Percentiles rank a stretch among this genome's conserved stretches.
Conservation (phyloP, 2,113 vertebrate species). For the Chelonoidis abingdonii region DNA sequence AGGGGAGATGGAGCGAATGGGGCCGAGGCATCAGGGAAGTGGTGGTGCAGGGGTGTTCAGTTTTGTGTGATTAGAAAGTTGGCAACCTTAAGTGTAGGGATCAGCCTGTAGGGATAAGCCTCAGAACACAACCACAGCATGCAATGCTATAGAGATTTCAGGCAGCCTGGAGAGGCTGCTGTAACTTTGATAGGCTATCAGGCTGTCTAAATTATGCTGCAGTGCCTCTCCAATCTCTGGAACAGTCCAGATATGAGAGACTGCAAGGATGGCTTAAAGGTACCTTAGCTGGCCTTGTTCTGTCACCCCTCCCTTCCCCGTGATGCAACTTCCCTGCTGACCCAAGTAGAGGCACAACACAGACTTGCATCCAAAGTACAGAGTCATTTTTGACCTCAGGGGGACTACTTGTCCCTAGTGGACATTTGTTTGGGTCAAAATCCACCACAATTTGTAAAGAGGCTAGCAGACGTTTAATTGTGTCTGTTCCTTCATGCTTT, state of each 20-base stretch:
- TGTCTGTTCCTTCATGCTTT: neutral
- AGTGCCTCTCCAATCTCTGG: neutral
- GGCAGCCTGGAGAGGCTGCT: neutral
- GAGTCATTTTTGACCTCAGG: neutral
- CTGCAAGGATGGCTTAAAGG: neutral
- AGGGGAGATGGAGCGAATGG: too few relatives aligned
- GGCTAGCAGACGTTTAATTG: neutral
- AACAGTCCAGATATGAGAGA: neutral
- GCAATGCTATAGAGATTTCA: neutral
- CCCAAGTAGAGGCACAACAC: neutral
- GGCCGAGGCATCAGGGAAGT: too few relatives aligned
- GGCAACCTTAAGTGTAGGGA: neutral
- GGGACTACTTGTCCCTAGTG: neutral
- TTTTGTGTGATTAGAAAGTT: too few relatives aligned
- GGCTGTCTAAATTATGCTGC: neutral
- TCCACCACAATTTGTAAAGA: neutral
- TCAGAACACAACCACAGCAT: neutral
- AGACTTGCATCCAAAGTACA: neutral
- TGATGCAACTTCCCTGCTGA: neutral
- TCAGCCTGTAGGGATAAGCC: neutral
- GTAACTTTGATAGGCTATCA: neutral
- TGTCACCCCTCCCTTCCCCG: neutral
- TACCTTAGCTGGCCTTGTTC: too few relatives aligned
- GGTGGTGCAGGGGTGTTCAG: too few relatives aligned
- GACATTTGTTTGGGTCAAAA: neutral